Evolutionary conservation across 2,113 vertebrate species (phyloP), one percentile per base, ranked within the genome.

Genomic region (Mesitornis unicolor): DNA sequence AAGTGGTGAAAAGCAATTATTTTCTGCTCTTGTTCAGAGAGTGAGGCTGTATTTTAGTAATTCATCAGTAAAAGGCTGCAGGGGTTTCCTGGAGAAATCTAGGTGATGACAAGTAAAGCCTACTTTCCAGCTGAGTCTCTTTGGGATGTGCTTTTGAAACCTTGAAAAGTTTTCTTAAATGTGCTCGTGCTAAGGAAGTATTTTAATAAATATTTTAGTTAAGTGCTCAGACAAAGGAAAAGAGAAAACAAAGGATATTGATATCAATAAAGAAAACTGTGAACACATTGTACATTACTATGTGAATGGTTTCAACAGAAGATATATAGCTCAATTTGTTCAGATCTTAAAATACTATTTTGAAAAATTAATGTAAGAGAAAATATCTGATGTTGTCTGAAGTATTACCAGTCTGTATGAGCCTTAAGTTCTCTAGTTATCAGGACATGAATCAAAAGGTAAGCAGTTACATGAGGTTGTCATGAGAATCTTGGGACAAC

Each of bases 271-370:
- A 80, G 36, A 69, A 77, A 81, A 60, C 36, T n/a, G 21, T 24
- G 48, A 81, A 48, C 13, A 4, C 35, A 67, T 22, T 67, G 6
- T 68, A 14, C 78, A 21, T 60, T 65, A 38, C n/a, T 70, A 40
- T 0, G 2, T 16, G 38, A 63, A 47, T 35, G 59, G n/a, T 93
- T 93, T 89, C 45, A 36, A 40, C 20, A 45, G 59, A 47, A 48
- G 35, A 42, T 38, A 6, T 33, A 10, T 24, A 61, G 38, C n/a
- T 83, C 29, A 79, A 57, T 26, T 25, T 11, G 5, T 45, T 79
- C 57, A 70, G 50, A 76, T 70, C 64, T 93, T 86, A 47, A 81
- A 93, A 45, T 50, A 17, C 20, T 87, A 60, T 87, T 91, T 31
- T 90, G 40, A 53, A 64, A 81, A 63, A 20, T 36, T 69, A n/a